A percentile compares a stretch with the other conserved stretches of the same genome.
These are phyloP conservation scores for Tubulanus polymorphus DNA, from an alignment of 2,888 invertebrate genomes.

Conservation along the genomic window DNA sequence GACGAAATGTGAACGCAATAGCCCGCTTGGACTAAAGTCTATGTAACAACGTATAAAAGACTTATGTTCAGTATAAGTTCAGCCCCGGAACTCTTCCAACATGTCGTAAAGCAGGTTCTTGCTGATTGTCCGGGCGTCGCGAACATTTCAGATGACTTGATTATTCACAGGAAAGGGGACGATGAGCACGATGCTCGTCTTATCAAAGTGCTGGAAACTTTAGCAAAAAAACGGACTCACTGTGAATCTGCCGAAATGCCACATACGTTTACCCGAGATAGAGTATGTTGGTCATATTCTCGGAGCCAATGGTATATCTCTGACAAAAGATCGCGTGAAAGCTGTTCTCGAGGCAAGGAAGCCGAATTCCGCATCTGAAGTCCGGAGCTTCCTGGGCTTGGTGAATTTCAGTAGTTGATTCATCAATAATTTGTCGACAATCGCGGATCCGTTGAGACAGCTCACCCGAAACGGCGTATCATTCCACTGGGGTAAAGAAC, in stretches of 20 bases:
- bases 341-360: not conserved
- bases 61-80: conserved; percentile 13
- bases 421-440: conserved; percentile 19
- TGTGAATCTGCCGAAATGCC: conserved; percentile 22
- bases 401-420: conserved; percentile 17
- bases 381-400: conserved; percentile 17
- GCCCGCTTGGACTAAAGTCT: too few species aligned
- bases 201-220: conserved; percentile 11
- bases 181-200: conserved; percentile 20
- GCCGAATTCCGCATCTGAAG: not conserved
- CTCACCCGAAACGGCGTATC: conserved; percentile 19
- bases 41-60: too few species aligned
- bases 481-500: conserved; percentile 7
- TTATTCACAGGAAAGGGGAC: conserved; percentile 18
- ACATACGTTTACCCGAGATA: conserved; percentile 19
- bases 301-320: not conserved
- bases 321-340: not conserved
- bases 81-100: conserved; percentile 10
- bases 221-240: conserved; percentile 19
- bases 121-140: conserved; percentile 16
- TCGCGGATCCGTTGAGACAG: conserved; percentile 21
- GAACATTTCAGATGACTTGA: conserved; percentile 19
- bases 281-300: conserved; percentile 12
- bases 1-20: too few species aligned
- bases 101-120: conserved; percentile 9